Percentiles rank a stretch among this genome's conserved stretches.
Evolutionary conservation across 1,140 invertebrate genomes (phyloP).

Genomic region (Heliconius nattereri): DNA sequence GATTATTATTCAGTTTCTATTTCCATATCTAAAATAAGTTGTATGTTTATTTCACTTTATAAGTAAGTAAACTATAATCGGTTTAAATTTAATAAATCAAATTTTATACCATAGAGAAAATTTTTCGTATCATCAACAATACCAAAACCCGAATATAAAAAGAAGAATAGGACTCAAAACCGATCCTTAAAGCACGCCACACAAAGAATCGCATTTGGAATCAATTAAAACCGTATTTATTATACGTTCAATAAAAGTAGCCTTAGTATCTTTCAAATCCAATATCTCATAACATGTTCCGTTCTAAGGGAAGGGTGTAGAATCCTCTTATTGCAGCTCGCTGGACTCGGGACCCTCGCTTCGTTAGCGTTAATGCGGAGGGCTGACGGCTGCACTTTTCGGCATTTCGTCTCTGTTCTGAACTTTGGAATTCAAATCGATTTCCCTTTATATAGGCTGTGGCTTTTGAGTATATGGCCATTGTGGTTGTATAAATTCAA

Average conservation of each 20-base stretch:
- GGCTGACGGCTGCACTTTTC: constrained; percentile 75
- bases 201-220: constrained; percentile 6
- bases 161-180: not conserved
- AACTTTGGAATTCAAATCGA: constrained; percentile 47
- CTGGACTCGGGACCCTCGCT: constrained; percentile 62
- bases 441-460: constrained; percentile 39
- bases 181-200: not conserved
- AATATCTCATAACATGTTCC: constrained; percentile 43
- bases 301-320: constrained; percentile 58
- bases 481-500: constrained; percentile 29
- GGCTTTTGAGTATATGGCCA: constrained; percentile 31
- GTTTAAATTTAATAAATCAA: not conserved
- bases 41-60: too few species aligned
- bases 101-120: not conserved
- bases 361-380: constrained; percentile 67
- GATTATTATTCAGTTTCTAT: not conserved
- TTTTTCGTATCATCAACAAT: not conserved
- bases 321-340: constrained; percentile 79
- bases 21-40: not conserved
- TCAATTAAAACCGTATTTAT: constrained; percentile 5
- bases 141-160: not conserved
- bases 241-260: constrained; percentile 9
- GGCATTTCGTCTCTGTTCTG: constrained; percentile 47
- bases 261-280: constrained; percentile 16
- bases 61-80: too few species aligned